Conservation (phyloP, 2,113 vertebrate genomes). For the Tenrec ecaudatus region DNA sequence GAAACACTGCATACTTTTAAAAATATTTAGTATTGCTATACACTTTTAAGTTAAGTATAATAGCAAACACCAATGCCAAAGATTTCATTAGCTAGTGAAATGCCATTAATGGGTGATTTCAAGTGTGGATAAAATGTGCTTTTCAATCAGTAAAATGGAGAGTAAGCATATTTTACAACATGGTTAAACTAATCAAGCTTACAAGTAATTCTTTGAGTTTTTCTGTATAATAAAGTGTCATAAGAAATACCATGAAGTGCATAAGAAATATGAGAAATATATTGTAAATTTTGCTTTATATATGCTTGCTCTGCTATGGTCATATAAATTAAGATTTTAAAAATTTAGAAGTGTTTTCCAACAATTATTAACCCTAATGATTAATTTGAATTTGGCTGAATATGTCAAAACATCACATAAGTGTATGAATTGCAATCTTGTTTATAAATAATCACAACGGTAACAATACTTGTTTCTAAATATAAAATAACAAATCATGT, state of each 20-base stretch:
- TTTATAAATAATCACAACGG: conserved; percentile 10
- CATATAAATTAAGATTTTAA: conserved; percentile 33
- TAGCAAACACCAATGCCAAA: not conserved
- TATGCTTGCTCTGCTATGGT: not conserved
- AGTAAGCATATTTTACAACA: not conserved
- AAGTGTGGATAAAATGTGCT: not conserved
- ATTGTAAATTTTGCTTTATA: conserved; percentile 8
- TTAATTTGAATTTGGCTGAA: conserved; percentile 38
- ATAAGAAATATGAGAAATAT: not conserved
- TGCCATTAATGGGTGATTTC: not conserved
- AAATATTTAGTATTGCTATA: not conserved
- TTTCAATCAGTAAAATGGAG: conserved; percentile 14
- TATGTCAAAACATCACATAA: not conserved
- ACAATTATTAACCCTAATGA: not conserved
- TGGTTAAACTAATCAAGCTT: not conserved
- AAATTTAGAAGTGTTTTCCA: conserved; percentile 27
- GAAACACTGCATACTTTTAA: conserved; percentile 7
- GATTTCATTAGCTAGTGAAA: not conserved
- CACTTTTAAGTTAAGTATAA: not conserved
- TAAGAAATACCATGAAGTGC: not conserved
- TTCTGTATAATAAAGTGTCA: not conserved
- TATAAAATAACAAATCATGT: not conserved
- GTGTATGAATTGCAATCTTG: not conserved
- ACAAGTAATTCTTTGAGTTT: not conserved
- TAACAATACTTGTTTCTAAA: conserved; percentile 40